Conservation (phyloP, 2,113 vertebrate species). For the Pachypanchax playfairii region DNA sequence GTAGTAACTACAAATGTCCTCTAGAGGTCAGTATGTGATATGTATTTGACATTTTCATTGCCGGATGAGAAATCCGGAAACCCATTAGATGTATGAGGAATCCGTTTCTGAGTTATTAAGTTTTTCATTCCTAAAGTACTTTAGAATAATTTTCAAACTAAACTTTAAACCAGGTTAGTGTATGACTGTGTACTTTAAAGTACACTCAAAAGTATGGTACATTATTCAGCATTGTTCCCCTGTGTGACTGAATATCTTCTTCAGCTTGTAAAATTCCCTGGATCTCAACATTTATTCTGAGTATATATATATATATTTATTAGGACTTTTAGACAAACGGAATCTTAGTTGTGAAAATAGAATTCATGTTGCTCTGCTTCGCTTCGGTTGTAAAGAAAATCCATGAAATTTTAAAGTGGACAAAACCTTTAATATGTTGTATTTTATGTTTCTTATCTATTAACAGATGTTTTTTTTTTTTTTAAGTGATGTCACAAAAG, state of each 20-base stretch:
- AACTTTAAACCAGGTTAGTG: neutral
- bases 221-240: neutral
- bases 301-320: neutral
- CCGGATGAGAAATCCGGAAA: neutral
- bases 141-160: neutral
- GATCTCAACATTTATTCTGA: neutral
- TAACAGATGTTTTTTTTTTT: conserved; percentile 21
- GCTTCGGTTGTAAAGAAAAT: neutral
- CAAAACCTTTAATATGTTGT: conserved; percentile 6
- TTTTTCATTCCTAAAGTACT: neutral
- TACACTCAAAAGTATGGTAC: neutral
- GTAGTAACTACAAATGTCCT: conserved; percentile 24
- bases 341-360: neutral
- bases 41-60: neutral
- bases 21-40: conserved; percentile 54
- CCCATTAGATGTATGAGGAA: neutral
- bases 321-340: no score
- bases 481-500: conserved; percentile 10
- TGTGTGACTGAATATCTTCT: no score
- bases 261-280: neutral
- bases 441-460: conserved; percentile 6
- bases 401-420: conserved; percentile 17
- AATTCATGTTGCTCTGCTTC: neutral
- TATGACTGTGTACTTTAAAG: neutral
- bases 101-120: neutral